These are phyloP conservation scores for Mormyrus iriodes DNA, from an alignment of 2,113 vertebrate genomes.

Conservation along the genomic window DNA sequence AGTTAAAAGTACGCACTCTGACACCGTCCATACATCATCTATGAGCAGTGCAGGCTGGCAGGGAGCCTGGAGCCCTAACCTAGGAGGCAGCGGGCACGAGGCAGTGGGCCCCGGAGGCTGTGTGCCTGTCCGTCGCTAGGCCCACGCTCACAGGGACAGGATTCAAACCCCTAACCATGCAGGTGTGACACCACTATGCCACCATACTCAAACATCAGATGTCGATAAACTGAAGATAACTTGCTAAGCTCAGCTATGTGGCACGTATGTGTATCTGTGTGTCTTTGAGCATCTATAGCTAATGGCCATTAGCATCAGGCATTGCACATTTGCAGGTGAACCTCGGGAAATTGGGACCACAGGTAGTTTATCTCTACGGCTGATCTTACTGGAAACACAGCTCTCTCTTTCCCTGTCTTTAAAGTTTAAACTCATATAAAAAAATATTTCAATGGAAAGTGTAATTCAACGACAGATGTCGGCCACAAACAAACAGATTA, in stretches of 20 bases:
- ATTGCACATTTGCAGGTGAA: not conserved
- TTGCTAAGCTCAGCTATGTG: too few relatives aligned
- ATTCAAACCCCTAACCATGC: not conserved
- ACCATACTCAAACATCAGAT: not conserved
- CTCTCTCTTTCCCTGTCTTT: not conserved
- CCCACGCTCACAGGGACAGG: not conserved
- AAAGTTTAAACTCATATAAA: constrained; percentile 4
- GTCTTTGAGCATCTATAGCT: not conserved
- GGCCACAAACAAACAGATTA: not conserved
- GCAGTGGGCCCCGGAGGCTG: not conserved
- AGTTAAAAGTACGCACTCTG: not conserved
- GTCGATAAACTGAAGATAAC: too few relatives aligned
- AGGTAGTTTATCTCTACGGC: not conserved
- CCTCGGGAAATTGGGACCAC: not conserved
- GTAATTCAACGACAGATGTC: constrained; percentile 9
- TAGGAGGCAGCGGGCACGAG: not conserved
- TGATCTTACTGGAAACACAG: not conserved
- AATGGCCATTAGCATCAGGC: not conserved
- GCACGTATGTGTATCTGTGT: not conserved
- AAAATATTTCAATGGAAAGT: not conserved
- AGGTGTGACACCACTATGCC: not conserved
- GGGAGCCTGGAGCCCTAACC: not conserved
- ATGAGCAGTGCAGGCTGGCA: not conserved
- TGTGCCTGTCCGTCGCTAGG: not conserved
- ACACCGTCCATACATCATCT: not conserved